phyloP scores from a whole-genome alignment of 2,113 vertebrate genomes.

The Ciconia stormi region DNA sequence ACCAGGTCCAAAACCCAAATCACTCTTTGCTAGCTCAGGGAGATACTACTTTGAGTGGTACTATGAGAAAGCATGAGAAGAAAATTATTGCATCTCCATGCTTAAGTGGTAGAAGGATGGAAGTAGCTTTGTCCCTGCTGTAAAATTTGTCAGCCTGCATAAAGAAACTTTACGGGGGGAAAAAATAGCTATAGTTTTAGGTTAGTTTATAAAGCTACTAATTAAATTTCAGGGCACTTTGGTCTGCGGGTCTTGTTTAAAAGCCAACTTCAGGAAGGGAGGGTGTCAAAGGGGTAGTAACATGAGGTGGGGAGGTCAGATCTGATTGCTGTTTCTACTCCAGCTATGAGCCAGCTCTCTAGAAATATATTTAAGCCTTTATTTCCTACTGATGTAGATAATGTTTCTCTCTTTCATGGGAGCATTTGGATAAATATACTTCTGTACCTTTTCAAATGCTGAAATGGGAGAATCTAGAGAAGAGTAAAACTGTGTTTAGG shows the following conservation, averaged over 20 bases:
- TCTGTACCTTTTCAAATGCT: neutral
- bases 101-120: neutral
- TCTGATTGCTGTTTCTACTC: neutral
- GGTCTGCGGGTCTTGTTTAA: neutral
- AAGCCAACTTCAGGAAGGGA: neutral
- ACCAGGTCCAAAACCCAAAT: rapidly evolving
- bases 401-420: neutral
- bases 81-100: neutral
- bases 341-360: neutral
- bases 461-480: neutral
- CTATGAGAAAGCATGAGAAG: rapidly evolving
- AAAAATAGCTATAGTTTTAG: rapidly evolving
- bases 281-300: neutral
- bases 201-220: neutral
- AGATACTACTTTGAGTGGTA: rapidly evolving
- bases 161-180: neutral
- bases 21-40: rapidly evolving
- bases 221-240: neutral
- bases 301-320: neutral
- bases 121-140: neutral
- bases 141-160: neutral
- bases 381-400: neutral
- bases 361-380: neutral
- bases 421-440: neutral
- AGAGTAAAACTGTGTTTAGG: neutral